phyloP scores from a whole-genome alignment of 2,888 invertebrate genomes.

The Callyntrura guangdongensis region DNA sequence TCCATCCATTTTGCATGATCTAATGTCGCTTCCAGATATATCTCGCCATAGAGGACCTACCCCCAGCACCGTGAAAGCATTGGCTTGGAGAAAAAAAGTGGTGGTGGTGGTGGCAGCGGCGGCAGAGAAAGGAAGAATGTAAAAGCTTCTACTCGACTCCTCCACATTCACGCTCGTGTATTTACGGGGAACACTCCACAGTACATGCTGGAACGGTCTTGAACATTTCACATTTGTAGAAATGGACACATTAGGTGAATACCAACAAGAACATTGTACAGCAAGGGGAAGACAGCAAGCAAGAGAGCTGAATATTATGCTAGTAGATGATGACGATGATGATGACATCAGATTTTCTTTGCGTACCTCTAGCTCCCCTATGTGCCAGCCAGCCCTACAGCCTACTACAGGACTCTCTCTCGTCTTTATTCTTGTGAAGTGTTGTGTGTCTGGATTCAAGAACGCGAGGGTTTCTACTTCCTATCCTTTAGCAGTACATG shows the following conservation, averaged over 20 bases:
- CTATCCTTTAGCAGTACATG: conserved; percentile 8
- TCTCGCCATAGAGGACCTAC: background rate
- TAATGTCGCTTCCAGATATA: conserved; percentile 43
- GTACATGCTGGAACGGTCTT: background rate
- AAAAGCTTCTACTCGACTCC: conserved; percentile 60
- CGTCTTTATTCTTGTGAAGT: background rate
- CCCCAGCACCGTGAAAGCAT: conserved; percentile 51
- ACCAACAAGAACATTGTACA: background rate
- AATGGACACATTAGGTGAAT: background rate
- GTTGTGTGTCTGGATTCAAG: background rate
- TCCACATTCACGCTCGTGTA: conserved; percentile 66
- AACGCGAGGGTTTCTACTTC: background rate
- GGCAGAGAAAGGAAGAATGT: conserved; percentile 42
- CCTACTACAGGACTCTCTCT: background rate
- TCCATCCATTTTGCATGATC: conserved; percentile 51
- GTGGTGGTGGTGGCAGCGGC: conserved; percentile 6
- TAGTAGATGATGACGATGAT: conserved; percentile 4
- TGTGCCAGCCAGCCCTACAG: background rate
- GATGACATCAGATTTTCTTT: conserved; percentile 40
- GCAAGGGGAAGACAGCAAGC: background rate
- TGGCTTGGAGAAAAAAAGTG: background rate
- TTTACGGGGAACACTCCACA: conserved; percentile 56
- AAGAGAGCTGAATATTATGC: background rate
- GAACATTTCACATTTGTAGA: background rate
- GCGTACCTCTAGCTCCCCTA: background rate